Conservation (phyloP, 2,797 vertebrate genomes). For the Silurus aristotelis region DNA sequence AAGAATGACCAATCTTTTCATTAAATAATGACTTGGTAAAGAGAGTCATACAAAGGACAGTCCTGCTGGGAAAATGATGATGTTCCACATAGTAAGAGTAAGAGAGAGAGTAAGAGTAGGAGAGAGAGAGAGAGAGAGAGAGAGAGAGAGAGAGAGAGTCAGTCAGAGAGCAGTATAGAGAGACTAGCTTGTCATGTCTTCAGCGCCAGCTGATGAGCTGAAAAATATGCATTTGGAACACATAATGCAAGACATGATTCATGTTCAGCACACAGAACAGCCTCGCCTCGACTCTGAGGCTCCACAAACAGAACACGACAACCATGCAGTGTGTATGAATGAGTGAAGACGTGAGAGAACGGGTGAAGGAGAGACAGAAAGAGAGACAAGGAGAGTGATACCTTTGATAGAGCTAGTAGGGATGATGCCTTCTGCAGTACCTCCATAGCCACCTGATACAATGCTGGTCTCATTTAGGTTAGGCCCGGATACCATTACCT, state of each 20-base stretch:
- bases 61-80: neutral
- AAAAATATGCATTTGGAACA: constrained; percentile 11
- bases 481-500: constrained; percentile 96
- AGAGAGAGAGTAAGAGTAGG: neutral
- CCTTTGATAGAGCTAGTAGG: constrained; percentile 86
- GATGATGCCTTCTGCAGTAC: constrained; percentile 90
- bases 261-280: neutral
- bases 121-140: neutral
- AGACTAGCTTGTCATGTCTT: neutral
- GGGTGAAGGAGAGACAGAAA: neutral
- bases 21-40: neutral
- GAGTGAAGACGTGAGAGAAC: neutral
- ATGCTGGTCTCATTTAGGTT: constrained; percentile 97
- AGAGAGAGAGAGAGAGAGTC: neutral
- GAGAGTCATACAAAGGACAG: neutral
- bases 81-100: neutral
- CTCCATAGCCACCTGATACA: constrained; percentile 93
- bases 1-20: neutral
- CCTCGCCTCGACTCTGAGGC: neutral
- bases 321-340: neutral
- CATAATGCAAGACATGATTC: neutral
- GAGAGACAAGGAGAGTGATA: constrained; percentile 55
- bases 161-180: neutral
- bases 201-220: neutral
- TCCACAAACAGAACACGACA: neutral